A percentile compares a stretch with the other conserved stretches of the same genome.
These are phyloP conservation scores for Oceanodroma tethys DNA, from an alignment of 2,113 vertebrate genomes.

Conservation along the genomic window DNA sequence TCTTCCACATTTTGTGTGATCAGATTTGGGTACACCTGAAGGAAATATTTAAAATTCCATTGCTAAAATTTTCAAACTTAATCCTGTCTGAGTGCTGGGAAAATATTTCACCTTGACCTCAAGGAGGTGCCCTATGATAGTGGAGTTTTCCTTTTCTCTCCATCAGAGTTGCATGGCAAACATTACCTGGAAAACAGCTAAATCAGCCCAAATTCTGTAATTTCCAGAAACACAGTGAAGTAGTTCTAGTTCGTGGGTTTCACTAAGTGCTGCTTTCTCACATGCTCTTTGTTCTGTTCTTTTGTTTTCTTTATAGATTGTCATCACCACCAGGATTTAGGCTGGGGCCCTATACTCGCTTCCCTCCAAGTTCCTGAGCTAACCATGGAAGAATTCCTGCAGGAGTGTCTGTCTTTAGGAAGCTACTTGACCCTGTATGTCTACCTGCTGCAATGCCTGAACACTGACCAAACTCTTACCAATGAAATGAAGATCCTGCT, in stretches of 20 bases:
- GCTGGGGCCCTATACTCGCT: constrained; percentile 92
- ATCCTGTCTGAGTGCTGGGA: neutral
- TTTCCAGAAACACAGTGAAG: neutral
- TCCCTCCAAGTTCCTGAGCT: constrained; percentile 96
- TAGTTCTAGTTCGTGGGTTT: neutral
- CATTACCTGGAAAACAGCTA: neutral
- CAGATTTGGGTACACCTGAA: neutral
- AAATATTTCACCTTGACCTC: neutral
- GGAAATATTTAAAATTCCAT: neutral
- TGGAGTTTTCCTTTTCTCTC: neutral
- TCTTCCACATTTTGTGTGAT: neutral
- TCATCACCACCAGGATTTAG: constrained; percentile 70
- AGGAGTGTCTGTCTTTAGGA: constrained; percentile 87
- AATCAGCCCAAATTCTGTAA: neutral
- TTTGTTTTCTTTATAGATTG: constrained; percentile 65
- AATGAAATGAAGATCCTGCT: constrained; percentile 88
- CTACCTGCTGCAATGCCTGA: constrained; percentile 89
- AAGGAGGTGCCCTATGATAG: neutral
- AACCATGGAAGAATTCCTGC: constrained; percentile 91
- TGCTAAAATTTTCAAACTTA: neutral
- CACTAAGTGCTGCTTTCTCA: neutral
- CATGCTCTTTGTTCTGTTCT: neutral
- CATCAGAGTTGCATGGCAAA: neutral
- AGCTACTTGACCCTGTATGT: constrained; percentile 93
- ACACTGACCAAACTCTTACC: constrained; percentile 84